Percentiles rank a stretch among this genome's conserved stretches.
Evolutionary conservation across 2,113 vertebrate genomes (phyloP).

Genomic region (Paramisgurnus dabryanus): DNA sequence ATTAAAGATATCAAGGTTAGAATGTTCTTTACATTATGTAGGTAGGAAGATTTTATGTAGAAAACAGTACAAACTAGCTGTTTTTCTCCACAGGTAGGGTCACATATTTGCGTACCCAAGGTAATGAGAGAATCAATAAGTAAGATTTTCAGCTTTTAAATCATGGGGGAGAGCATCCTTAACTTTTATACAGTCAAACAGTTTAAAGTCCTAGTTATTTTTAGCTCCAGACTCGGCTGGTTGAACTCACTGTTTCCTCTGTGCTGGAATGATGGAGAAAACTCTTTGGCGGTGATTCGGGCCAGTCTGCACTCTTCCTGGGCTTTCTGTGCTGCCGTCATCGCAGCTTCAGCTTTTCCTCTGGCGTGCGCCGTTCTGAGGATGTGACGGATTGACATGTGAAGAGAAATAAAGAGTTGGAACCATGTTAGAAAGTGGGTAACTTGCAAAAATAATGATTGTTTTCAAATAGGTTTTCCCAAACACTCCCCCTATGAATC

Average conservation of each 20-base stretch:
- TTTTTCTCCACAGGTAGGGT: too few species aligned
- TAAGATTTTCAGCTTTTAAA: not conserved
- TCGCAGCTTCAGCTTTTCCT: constrained; percentile 89
- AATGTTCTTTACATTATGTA: too few species aligned
- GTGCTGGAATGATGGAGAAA: constrained; percentile 97
- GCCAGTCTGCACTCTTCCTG: constrained; percentile 94
- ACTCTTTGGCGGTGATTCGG: constrained; percentile 97
- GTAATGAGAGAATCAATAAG: not conserved
- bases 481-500: too few species aligned
- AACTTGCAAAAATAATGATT: too few species aligned
- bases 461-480: too few species aligned
- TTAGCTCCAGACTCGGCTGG: constrained; percentile 16
- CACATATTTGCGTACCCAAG: not conserved
- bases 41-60: too few species aligned
- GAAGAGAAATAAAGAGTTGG: not conserved
- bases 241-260: constrained; percentile 87
- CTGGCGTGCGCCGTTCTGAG: constrained; percentile 92
- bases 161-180: not conserved
- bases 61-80: too few species aligned
- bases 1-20: too few species aligned
- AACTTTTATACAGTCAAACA: constrained; percentile 16
- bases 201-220: constrained; percentile 18
- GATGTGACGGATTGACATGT: constrained; percentile 36
- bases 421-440: not conserved
- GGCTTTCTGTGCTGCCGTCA: constrained; percentile 87